Conservation (phyloP, 2,113 vertebrate species). For the Bothrops jararaca region DNA sequence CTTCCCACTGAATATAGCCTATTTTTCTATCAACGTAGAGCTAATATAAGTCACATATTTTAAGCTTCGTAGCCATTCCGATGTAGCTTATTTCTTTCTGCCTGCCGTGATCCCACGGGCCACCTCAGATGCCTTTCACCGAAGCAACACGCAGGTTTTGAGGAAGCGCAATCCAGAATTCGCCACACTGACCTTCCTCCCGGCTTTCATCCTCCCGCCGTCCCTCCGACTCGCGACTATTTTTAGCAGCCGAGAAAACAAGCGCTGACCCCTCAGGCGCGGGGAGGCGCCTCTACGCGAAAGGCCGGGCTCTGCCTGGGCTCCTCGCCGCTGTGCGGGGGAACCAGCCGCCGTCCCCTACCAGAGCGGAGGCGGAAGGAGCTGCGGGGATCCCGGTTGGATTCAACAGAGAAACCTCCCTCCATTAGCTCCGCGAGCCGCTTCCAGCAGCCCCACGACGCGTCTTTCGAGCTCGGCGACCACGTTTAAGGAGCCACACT, state of each 20-base stretch:
- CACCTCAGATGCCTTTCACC: neutral
- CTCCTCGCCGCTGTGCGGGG: neutral
- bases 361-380: neutral
- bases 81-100: neutral
- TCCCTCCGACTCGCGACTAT: neutral
- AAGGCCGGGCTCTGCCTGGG: neutral
- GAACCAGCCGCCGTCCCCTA: neutral
- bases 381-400: neutral
- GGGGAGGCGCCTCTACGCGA: neutral
- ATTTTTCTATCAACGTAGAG: neutral
- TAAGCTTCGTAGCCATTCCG: neutral
- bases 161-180: neutral
- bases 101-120: neutral
- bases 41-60: neutral
- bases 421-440: neutral
- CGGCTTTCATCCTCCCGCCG: neutral
- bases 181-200: neutral
- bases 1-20: neutral
- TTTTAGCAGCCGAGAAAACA: slow-evolving; percentile 20
- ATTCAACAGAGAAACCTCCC: neutral
- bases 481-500: neutral
- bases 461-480: neutral
- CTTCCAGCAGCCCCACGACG: neutral
- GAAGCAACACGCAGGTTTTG: neutral
- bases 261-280: neutral